Base-by-base conservation (phyloP, 2,888 invertebrate genomes). In the Apodemia mormo region DNA sequence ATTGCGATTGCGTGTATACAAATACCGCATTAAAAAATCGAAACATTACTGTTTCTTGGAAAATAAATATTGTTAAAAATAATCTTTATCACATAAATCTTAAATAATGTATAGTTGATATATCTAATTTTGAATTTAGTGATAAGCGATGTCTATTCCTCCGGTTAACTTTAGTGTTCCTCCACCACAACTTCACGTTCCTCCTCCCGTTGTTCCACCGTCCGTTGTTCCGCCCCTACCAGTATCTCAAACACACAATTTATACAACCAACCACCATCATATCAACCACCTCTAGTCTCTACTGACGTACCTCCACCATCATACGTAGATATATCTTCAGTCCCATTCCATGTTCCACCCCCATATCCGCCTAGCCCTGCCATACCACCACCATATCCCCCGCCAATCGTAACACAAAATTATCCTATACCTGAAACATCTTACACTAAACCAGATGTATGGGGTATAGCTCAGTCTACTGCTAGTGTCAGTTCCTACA, bases 101-200 rank as follows among this genome's bases (percentile, higher is more conserved):
- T 45, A 3, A 12, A 2, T 12, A 45, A 12, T 8, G 8, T 8
- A 45, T 45, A 12, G 9, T 8, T 7, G 8, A 10, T 43, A 43
- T 37, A 49, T 49, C 14, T 14, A 1, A 49, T 43, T 49, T 49
- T 14, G 14, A 49, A 49, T 49, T 14, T 49, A 49, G 49, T 14
- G 14, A 49, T 49, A 58, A 61, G 33, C 33, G 72, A 89, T 90
- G 90, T 89, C 90, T 8, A 76, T 82, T 73, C 89, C 88, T 5
- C 85, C 89, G 14, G 72, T 83, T 54, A 81, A 86, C 72, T 92
- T 86, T 71, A 85, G 81, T 71, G 77, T 89, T 22, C 89, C 89
- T 67, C 90, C 90, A 33, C 89, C 90, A 65, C 79, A 78, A 56
- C 75, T 87, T 70, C 69, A 74, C 66, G 70, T 79, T 68, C 78